A percentile compares a stretch with the other conserved stretches of the same genome.
phyloP scores from a whole-genome alignment of 2,888 invertebrate species.

The Parnassius smintheus region DNA sequence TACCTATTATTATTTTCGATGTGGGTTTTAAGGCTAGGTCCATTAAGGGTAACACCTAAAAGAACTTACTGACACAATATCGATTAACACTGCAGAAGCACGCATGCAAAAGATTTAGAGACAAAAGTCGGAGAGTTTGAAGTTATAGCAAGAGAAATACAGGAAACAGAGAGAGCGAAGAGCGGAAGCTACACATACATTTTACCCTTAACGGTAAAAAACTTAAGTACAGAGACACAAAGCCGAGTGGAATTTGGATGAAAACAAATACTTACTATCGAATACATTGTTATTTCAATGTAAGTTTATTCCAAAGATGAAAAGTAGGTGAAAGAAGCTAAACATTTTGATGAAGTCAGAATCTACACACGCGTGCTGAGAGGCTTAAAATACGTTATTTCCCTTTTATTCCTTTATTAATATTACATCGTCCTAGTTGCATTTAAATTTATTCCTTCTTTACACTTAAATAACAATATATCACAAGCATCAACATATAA shows the following conservation, averaged over 20 bases:
- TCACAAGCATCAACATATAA: slow-evolving; percentile 80
- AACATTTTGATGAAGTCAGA: slow-evolving; percentile 49
- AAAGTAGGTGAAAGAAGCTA: slow-evolving; percentile 41
- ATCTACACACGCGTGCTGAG: slow-evolving; percentile 65
- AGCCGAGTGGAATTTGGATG: slow-evolving; percentile 75
- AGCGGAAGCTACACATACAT: slow-evolving; percentile 41
- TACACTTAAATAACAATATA: slow-evolving; percentile 81
- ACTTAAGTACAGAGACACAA: slow-evolving; percentile 29
- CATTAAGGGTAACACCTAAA: slow-evolving; percentile 70
- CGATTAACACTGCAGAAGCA: slow-evolving; percentile 68
- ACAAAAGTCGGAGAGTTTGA: slow-evolving; percentile 53
- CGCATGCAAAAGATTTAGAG: slow-evolving; percentile 78
- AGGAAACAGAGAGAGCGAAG: slow-evolving; percentile 38
- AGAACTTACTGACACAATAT: slow-evolving; percentile 64
- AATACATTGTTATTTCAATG: slow-evolving; percentile 81
- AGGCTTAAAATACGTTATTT: slow-evolving; percentile 58
- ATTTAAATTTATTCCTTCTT: slow-evolving; percentile 72
- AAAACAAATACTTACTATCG: slow-evolving; percentile 61
- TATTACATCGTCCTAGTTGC: slow-evolving; percentile 69
- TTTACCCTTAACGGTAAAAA: slow-evolving; percentile 15
- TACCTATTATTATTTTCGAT: slow-evolving; percentile 73
- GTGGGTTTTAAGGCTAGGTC: slow-evolving; percentile 78
- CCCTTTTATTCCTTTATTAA: slow-evolving; percentile 50
- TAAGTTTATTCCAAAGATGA: slow-evolving; percentile 50
- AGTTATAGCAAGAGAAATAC: slow-evolving; percentile 19